These are phyloP conservation scores for Pseudopipra pipra DNA, from an alignment of 2,113 vertebrate species.

Conservation along the genomic window DNA sequence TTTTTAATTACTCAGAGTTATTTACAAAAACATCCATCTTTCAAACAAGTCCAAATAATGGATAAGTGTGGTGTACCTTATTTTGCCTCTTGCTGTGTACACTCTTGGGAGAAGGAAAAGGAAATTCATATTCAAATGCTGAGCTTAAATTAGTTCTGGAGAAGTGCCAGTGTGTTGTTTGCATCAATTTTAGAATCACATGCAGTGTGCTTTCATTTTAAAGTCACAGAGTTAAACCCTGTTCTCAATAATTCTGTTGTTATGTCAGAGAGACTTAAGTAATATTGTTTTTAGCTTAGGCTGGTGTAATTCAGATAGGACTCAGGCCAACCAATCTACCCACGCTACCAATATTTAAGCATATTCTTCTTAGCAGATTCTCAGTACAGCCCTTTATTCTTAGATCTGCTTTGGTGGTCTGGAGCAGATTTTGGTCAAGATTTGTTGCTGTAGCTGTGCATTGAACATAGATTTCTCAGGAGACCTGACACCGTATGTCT, in stretches of 20 bases:
- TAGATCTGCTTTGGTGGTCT: not conserved
- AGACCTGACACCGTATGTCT: not conserved
- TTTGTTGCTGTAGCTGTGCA: not conserved
- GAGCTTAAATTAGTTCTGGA: constrained; percentile 62
- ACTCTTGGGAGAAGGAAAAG: constrained; percentile 44
- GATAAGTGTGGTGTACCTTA: constrained; percentile 27
- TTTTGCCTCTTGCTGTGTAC: not conserved
- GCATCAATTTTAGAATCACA: constrained; percentile 48
- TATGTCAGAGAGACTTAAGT: not conserved
- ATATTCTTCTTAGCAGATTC: not conserved
- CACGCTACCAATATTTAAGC: not conserved
- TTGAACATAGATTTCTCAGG: not conserved
- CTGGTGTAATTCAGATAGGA: constrained; percentile 35
- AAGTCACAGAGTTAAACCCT: constrained; percentile 42
- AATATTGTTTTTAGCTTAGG: constrained; percentile 37
- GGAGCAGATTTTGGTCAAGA: not conserved
- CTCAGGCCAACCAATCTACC: not conserved
- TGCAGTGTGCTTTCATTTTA: constrained; percentile 49
- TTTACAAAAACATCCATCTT: not conserved
- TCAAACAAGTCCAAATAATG: constrained; percentile 7
- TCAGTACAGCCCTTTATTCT: not conserved
- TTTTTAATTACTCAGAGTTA: not conserved
- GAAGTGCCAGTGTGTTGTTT: constrained; percentile 23
- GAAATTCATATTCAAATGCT: constrained; percentile 56
- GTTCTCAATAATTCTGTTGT: constrained; percentile 18